Evolutionary conservation across 2,888 invertebrate species (phyloP).

Genomic region (Belgica antarctica): DNA sequence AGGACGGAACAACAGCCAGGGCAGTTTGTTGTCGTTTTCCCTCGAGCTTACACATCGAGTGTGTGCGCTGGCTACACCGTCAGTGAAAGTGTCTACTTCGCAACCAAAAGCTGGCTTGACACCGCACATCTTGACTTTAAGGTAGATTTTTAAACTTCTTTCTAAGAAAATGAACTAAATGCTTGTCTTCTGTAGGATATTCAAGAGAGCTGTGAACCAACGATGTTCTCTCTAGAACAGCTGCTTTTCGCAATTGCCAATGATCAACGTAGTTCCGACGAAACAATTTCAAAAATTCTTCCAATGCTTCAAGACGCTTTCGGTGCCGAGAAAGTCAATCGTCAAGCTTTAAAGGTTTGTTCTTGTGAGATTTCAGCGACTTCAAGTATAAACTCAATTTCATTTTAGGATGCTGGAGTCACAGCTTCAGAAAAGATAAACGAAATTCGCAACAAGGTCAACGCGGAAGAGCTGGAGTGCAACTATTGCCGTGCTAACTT

Average conservation of each 20-base stretch:
- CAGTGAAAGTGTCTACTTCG: constrained; percentile 91
- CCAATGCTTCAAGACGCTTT: constrained; percentile 58
- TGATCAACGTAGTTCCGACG: constrained; percentile 64
- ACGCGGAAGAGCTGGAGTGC: constrained; percentile 70
- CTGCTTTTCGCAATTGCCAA: constrained; percentile 72
- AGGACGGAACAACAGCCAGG: constrained; percentile 81
- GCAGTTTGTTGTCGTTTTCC: constrained; percentile 86
- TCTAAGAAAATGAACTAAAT: constrained; percentile 14
- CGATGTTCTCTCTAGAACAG: constrained; percentile 84
- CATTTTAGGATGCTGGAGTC: constrained; percentile 59
- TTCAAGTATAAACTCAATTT: constrained; percentile 1
- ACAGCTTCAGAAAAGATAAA: constrained; percentile 64
- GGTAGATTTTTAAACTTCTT: constrained; percentile 54
- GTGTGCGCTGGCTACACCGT: constrained; percentile 85
- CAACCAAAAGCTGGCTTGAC: constrained; percentile 74
- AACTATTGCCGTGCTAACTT: constrained; percentile 79
- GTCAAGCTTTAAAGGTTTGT: constrained; percentile 61
- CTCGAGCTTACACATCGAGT: constrained; percentile 83
- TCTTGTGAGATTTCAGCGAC: constrained; percentile 1
- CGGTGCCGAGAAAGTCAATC: constrained; percentile 64
- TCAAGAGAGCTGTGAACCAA: constrained; percentile 80
- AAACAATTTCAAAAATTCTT: constrained; percentile 65
- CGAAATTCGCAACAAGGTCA: constrained; percentile 58
- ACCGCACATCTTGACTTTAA: constrained; percentile 70
- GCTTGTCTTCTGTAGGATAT: constrained; percentile 61